Conservation (phyloP, 1,140 invertebrate genomes). For the Brachionus rubens region DNA sequence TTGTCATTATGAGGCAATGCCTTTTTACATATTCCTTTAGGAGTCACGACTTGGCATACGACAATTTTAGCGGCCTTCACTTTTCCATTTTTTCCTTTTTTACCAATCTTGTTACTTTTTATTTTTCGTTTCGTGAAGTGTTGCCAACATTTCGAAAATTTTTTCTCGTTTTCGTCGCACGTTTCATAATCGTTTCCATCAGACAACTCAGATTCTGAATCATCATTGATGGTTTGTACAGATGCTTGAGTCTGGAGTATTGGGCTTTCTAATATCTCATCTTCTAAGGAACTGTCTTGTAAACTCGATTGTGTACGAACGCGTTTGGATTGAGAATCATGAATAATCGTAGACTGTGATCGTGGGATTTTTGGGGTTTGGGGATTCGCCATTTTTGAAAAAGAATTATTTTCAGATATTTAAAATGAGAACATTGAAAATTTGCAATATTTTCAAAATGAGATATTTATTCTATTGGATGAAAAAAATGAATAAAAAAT, state of each 20-base stretch:
- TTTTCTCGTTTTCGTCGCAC: background rate
- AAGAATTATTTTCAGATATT: too few species aligned
- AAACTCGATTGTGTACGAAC: background rate
- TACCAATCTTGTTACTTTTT: background rate
- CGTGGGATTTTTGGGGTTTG: background rate
- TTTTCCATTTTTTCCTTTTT: background rate
- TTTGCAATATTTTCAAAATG: too few species aligned
- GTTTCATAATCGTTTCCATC: background rate
- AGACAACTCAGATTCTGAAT: background rate
- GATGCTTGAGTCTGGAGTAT: background rate
- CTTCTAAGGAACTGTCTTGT: background rate
- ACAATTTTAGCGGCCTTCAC: background rate
- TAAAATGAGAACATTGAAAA: too few species aligned
- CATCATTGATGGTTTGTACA: background rate
- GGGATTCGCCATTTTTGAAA: too few species aligned
- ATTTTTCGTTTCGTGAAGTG: background rate
- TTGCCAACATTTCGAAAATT: background rate
- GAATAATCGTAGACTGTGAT: background rate
- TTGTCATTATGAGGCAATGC: background rate
- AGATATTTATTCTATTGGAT: too few species aligned
- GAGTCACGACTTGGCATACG: background rate
- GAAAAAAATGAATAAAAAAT: too few species aligned
- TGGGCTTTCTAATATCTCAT: background rate
- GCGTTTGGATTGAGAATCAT: background rate
- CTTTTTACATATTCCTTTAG: background rate